Base-by-base conservation (phyloP, 92 coral and sea anemone genomes). In the Virgularia gustaviana region DNA sequence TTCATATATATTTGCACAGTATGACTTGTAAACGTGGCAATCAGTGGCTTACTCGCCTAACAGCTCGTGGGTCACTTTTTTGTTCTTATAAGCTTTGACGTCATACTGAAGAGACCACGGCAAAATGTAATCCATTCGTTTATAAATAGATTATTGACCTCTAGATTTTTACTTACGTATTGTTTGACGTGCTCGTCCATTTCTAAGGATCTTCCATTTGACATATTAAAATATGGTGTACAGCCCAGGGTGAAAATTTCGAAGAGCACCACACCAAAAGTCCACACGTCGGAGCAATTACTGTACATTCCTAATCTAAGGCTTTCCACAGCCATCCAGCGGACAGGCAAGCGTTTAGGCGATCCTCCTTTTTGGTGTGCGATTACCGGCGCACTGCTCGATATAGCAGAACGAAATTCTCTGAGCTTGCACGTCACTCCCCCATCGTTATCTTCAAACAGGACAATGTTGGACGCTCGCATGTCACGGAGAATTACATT, bases 311-410 rank as follows among this genome's bases (percentile, higher is more conserved):
- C 57, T 28, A 28, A 12, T 32, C 24, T 35, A 1, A 43, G 57
- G 7, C 38, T 6, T 43, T 65, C 72, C 1, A 65, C 57, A 42
- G 72, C 72, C 72, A 44, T 65, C 72, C 72, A 65, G 45, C 72
- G 72, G 12, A 65, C n/a, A n/a, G n/a, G n/a, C n/a, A n/a, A n/a
- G n/a, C n/a, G n/a, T n/a, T n/a, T n/a, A n/a, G n/a, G n/a, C n/a
- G n/a, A n/a, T n/a, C n/a, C n/a, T n/a, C n/a, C n/a, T n/a, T n/a
- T n/a, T n/a, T n/a, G n/a, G n/a, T n/a, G n/a, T n/a, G n/a, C n/a
- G n/a, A n/a, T n/a, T n/a, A n/a, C n/a, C n/a, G n/a, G n/a, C n/a
- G 38, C 36, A 9, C 49, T 35, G 32, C 31, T 38, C 32, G 71
- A 18, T 4, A 10, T 30, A 2, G 72, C 44, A 5, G 45, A 57